Evolutionary conservation across 2,113 vertebrate genomes (phyloP).

Genomic region (Gambusia holbrooki): DNA sequence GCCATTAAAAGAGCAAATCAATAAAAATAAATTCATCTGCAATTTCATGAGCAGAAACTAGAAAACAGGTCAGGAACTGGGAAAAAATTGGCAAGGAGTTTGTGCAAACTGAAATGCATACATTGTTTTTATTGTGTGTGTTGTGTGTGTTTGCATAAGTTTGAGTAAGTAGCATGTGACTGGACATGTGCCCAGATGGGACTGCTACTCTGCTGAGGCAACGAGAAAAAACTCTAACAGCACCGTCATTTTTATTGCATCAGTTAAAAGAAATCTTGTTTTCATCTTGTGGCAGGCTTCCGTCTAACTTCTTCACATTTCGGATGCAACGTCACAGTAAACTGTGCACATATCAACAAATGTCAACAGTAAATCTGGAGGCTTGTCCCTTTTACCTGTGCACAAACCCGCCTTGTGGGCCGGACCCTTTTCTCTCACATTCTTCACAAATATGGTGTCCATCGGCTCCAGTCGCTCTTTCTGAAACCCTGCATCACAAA

Average conservation of each 20-base stretch:
- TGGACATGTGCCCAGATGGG: conserved; percentile 2
- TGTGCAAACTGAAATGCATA: conserved; percentile 33
- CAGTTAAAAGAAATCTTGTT: background rate
- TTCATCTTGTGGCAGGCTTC: background rate
- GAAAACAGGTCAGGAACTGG: conserved; percentile 1
- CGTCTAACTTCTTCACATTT: background rate
- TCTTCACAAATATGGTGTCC: conserved; percentile 99
- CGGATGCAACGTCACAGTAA: conserved; percentile 16
- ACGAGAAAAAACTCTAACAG: conserved; percentile 7
- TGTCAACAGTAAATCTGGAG: conserved; percentile 60
- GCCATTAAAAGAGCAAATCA: background rate
- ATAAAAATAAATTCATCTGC: background rate
- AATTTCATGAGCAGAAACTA: background rate
- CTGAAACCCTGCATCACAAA: conserved; percentile 70
- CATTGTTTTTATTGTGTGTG: background rate
- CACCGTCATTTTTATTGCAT: conserved; percentile 11
- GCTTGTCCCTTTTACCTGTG: conserved; percentile 82
- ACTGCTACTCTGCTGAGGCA: conserved; percentile 9
- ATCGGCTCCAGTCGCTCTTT: conserved; percentile 90
- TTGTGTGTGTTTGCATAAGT: conserved; percentile 15
- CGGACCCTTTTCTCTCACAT: conserved; percentile 91
- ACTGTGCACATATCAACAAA: background rate
- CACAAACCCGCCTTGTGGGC: conserved; percentile 92
- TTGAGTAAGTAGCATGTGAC: conserved; percentile 11
- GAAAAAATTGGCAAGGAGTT: background rate